Conservation (phyloP, 2,888 invertebrate species). For the Dryomyza anilis region DNA sequence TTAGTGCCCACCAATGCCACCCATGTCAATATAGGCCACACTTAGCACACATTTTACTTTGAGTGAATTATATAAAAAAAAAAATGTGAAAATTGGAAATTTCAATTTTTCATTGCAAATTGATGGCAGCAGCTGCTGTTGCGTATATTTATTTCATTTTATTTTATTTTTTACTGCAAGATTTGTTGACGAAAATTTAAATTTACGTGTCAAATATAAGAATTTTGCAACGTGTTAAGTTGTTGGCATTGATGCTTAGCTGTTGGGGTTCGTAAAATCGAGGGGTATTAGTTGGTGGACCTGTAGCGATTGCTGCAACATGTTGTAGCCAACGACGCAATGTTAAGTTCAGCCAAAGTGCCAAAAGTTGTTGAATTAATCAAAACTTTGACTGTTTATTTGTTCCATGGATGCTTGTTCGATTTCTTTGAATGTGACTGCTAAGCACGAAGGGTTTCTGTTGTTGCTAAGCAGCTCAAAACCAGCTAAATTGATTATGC, state of each 20-base stretch:
- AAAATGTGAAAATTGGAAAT: conserved; percentile 7
- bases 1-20: too few species aligned
- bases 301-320: too few species aligned
- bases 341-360: background rate
- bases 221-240: background rate
- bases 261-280: background rate
- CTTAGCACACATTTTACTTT: background rate
- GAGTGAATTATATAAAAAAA: too few species aligned
- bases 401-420: background rate
- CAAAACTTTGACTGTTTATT: background rate
- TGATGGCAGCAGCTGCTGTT: conserved; percentile 5
- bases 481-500: too few species aligned
- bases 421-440: too few species aligned
- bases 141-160: background rate
- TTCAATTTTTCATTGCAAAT: conserved; percentile 18
- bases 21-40: background rate
- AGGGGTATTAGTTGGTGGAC: too few species aligned
- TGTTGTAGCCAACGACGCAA: background rate
- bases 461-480: background rate
- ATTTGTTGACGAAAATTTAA: background rate
- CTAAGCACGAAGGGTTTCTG: too few species aligned
- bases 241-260: too few species aligned
- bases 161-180: background rate
- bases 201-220: background rate
- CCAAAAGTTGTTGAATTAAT: background rate